Percentiles rank a stretch among this genome's conserved stretches.
Conservation (phyloP, 2,797 vertebrate genomes). For the Liparis tanakae region DNA sequence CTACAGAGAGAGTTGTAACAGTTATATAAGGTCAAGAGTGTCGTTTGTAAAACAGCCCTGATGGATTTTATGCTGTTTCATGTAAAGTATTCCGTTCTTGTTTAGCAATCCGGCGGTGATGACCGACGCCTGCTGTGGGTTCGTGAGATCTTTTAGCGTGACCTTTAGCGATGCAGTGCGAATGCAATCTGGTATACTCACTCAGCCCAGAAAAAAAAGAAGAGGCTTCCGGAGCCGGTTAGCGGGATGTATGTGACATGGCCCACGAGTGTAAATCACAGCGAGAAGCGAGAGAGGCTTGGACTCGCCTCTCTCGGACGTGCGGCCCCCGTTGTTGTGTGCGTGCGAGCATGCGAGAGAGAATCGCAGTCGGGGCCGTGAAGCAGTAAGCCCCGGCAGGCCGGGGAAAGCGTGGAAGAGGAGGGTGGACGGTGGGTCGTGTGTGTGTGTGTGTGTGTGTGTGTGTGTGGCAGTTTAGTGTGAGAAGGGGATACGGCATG, state of each 20-base stretch:
- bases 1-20: slow-evolving; percentile 15
- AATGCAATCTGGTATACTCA: slow-evolving; percentile 54
- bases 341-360: background rate
- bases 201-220: slow-evolving; percentile 33
- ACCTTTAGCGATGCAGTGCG: slow-evolving; percentile 49
- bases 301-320: slow-evolving; percentile 24
- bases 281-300: slow-evolving; percentile 33
- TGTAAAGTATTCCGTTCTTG: background rate
- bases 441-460: slow-evolving; percentile 28
- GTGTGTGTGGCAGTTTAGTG: slow-evolving; percentile 68
- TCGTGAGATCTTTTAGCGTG: slow-evolving; percentile 35
- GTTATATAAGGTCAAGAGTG: slow-evolving; percentile 28
- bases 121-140: slow-evolving; percentile 6
- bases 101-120: background rate
- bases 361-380: slow-evolving; percentile 39
- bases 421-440: background rate
- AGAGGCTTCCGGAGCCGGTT: slow-evolving; percentile 31
- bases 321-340: background rate
- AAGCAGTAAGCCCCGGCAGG: slow-evolving; percentile 58
- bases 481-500: slow-evolving; percentile 70
- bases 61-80: slow-evolving; percentile 12
- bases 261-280: slow-evolving; percentile 58
- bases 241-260: slow-evolving; percentile 43
- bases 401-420: slow-evolving; percentile 11
- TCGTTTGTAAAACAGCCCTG: slow-evolving; percentile 3